These are phyloP conservation scores for Ochropleura leucogaster DNA, from an alignment of 2,888 invertebrate species.

Conservation along the genomic window DNA sequence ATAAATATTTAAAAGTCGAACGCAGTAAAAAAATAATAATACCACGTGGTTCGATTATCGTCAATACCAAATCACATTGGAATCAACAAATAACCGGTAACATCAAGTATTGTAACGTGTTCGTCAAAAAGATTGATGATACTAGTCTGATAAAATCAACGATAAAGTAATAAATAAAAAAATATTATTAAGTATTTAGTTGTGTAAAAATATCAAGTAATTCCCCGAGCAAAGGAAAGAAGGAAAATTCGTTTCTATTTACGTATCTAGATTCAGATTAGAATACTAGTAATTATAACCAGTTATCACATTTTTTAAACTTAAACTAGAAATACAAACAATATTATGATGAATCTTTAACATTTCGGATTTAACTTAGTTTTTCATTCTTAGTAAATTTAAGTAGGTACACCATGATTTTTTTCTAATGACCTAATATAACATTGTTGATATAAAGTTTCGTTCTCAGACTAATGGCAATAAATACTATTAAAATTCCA, in stretches of 20 bases:
- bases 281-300: background rate
- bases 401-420: background rate
- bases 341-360: no score
- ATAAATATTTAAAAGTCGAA: background rate
- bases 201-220: constrained; percentile 23
- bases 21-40: constrained; percentile 17
- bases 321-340: background rate
- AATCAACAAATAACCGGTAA: constrained; percentile 28
- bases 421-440: background rate
- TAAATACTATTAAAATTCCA: constrained; percentile 19
- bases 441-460: constrained; percentile 9
- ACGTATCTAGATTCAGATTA: constrained; percentile 14
- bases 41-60: constrained; percentile 35
- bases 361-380: background rate
- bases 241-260: constrained; percentile 16
- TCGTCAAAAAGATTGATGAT: constrained; percentile 32
- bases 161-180: constrained; percentile 19
- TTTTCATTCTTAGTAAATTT: constrained; percentile 8
- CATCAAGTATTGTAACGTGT: constrained; percentile 7
- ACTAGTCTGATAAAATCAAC: constrained; percentile 40
- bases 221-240: constrained; percentile 6
- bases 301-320: background rate
- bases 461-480: constrained; percentile 17
- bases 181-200: constrained; percentile 35
- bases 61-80: constrained; percentile 29